phyloP scores from a whole-genome alignment of 2,888 invertebrate genomes.

The Rugalucina vietnamica region DNA sequence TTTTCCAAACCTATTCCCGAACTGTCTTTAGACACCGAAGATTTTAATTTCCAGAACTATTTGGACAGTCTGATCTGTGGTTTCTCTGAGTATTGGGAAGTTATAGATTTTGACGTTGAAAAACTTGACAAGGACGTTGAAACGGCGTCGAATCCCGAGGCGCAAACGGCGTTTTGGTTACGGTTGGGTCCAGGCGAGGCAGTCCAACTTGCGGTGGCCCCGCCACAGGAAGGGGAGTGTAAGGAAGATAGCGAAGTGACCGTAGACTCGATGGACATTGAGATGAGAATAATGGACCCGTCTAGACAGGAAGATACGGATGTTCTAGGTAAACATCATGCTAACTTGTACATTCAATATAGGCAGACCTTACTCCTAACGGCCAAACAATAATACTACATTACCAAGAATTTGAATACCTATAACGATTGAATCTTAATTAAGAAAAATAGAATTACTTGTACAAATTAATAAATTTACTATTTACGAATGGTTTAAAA shows the following conservation, averaged over 20 bases:
- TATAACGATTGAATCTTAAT: no score
- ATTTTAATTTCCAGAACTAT: slow-evolving; percentile 17
- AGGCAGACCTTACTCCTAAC: no score
- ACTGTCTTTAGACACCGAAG: slow-evolving; percentile 17
- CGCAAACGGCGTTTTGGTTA: neutral
- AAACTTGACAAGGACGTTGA: neutral
- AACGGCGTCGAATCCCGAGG: neutral
- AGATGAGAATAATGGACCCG: neutral
- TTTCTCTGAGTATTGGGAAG: slow-evolving; percentile 19
- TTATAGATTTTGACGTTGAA: neutral
- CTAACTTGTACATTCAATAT: no score
- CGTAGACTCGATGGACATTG: neutral
- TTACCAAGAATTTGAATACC: no score
- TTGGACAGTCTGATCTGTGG: slow-evolving; percentile 4
- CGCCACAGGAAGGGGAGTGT: neutral
- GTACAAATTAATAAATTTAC: no score
- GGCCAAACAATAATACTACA: no score
- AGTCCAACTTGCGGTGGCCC: neutral
- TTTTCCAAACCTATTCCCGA: slow-evolving; percentile 16
- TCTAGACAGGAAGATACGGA: neutral
- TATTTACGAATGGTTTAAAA: no score
- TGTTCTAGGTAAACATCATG: no score
- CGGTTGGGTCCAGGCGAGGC: neutral
- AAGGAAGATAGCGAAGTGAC: neutral
- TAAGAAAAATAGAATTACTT: no score